phyloP scores from a whole-genome alignment of 2,113 vertebrate genomes.

The Alligator mississippiensis region DNA sequence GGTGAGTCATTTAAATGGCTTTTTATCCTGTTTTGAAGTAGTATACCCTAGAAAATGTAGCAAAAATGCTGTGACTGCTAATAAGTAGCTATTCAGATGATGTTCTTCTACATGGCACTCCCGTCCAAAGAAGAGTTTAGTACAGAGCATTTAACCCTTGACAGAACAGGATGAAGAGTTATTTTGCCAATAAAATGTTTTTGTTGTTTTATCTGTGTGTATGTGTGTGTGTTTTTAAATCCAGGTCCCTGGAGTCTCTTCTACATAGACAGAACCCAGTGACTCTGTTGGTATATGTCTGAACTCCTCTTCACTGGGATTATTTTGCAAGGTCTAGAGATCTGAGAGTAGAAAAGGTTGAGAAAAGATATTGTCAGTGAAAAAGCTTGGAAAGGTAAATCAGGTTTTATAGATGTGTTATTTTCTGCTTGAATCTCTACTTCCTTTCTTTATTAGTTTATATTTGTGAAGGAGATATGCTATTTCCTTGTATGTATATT shows the following conservation, averaged over 20 bases:
- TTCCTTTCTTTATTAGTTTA: background rate
- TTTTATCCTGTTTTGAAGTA: background rate
- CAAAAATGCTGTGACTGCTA: constrained; percentile 52
- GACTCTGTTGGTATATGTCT: background rate
- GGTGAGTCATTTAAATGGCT: constrained; percentile 4
- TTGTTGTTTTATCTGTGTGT: background rate
- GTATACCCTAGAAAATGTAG: constrained; percentile 13
- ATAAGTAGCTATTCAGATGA: constrained; percentile 76
- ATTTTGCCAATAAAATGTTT: background rate
- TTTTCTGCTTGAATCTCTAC: background rate
- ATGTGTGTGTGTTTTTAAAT: background rate
- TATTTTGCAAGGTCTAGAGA: background rate
- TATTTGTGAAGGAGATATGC: background rate
- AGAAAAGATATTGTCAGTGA: background rate
- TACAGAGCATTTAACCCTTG: background rate
- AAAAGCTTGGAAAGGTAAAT: background rate
- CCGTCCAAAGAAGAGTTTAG: background rate
- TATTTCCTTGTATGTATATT: background rate
- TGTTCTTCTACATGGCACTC: background rate
- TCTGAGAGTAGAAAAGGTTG: background rate
- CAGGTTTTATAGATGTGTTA: background rate
- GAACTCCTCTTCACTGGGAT: background rate
- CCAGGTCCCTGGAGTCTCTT: background rate
- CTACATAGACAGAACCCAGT: background rate
- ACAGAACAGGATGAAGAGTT: background rate